phyloP scores from a whole-genome alignment of 2,797 vertebrate species.

The Chrysolophus pictus region DNA sequence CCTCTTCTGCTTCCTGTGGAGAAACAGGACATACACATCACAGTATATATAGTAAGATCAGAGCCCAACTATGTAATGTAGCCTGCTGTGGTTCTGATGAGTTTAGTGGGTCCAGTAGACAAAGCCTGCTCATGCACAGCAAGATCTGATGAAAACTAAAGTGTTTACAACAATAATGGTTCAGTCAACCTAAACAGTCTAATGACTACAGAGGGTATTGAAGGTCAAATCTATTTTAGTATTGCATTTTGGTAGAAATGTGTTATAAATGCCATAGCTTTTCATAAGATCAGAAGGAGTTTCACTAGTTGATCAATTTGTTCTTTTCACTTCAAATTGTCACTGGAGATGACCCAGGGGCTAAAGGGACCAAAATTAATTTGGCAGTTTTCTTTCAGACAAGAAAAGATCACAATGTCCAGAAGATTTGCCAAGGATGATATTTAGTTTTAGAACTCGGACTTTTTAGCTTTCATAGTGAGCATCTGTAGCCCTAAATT shows the following conservation, averaged over 20 bases:
- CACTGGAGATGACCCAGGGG: background rate
- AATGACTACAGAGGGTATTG: background rate
- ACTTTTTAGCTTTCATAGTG: background rate
- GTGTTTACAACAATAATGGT: slow-evolving; percentile 1
- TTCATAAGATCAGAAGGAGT: slow-evolving; percentile 28
- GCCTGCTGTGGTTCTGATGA: background rate
- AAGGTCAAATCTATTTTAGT: slow-evolving; percentile 40
- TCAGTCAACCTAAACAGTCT: slow-evolving; percentile 3
- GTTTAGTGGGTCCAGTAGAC: background rate
- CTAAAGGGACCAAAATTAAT: slow-evolving; percentile 32
- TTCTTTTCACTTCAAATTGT: slow-evolving; percentile 27
- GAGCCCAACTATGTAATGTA: background rate
- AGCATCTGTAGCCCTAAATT: background rate
- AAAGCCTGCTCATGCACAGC: background rate
- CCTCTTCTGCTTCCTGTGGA: background rate
- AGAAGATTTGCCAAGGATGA: background rate
- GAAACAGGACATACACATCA: background rate
- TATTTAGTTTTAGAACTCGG: background rate
- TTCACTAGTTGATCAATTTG: slow-evolving; percentile 1
- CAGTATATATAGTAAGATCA: background rate
- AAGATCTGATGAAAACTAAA: slow-evolving; percentile 48
- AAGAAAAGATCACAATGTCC: background rate
- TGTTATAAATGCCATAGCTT: background rate
- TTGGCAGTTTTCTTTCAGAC: slow-evolving; percentile 14
- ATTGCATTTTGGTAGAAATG: slow-evolving; percentile 1